Percentiles rank a stretch among this genome's conserved stretches.
These are phyloP conservation scores for Isoperla grammatica DNA, from an alignment of 2,888 invertebrate species.

Conservation along the genomic window DNA sequence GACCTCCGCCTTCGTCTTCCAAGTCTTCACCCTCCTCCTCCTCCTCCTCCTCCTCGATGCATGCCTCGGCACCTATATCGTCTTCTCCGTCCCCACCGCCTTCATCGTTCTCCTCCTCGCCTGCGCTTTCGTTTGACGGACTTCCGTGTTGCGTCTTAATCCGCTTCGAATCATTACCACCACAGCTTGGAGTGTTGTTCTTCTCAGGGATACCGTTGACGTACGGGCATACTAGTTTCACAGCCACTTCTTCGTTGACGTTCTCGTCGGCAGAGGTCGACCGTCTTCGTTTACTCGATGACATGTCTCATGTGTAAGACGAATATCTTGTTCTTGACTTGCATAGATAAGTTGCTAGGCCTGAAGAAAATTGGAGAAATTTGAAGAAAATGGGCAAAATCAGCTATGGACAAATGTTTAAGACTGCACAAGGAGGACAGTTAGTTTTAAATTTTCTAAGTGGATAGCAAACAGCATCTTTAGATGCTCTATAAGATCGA, in stretches of 20 bases:
- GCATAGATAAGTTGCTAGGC: too few species aligned
- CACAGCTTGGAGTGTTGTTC: neutral
- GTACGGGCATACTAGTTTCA: neutral
- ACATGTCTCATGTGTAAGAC: neutral
- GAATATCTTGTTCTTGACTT: too few species aligned
- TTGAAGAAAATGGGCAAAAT: too few species aligned
- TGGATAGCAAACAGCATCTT: too few species aligned
- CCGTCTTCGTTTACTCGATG: neutral
- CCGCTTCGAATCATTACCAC: neutral
- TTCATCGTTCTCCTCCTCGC: neutral
- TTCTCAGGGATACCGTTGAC: neutral
- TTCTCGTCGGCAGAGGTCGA: neutral
- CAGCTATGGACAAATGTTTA: too few species aligned
- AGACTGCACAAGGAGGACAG: too few species aligned
- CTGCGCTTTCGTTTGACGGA: too few species aligned
- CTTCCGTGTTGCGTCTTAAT: neutral
- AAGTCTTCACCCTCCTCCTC: conserved; percentile 3
- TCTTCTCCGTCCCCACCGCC: neutral
- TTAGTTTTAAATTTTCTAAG: too few species aligned
- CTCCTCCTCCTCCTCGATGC: too few species aligned
- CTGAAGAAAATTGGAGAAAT: too few species aligned
- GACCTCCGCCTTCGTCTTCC: conserved; percentile 10
- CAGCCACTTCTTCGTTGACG: neutral
- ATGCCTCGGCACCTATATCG: neutral
- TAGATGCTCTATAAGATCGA: too few species aligned